Conservation (phyloP, 64 coral and sea anemone genomes). For the Trachythela sp. region DNA sequence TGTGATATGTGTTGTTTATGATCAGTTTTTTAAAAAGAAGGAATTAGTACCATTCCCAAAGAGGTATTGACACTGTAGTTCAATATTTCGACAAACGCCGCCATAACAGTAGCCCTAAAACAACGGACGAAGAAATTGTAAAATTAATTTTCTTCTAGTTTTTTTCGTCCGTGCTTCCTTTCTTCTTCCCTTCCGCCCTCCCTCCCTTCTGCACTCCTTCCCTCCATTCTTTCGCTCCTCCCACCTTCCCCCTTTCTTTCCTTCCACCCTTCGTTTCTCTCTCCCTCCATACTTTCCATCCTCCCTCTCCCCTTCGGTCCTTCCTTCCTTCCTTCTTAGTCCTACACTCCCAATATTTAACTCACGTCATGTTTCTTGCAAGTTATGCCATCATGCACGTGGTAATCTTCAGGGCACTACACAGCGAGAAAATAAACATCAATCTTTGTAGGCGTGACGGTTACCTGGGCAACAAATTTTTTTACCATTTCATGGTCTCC, state of each 20-base stretch:
- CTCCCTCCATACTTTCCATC: background rate
- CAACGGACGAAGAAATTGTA: background rate
- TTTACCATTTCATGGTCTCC: background rate
- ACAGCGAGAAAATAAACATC: background rate
- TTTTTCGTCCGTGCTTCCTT: no score
- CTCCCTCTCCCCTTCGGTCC: no score
- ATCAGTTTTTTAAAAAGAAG: background rate
- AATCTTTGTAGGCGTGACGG: no score
- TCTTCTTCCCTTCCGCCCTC: no score
- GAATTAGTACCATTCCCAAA: conserved; percentile 4
- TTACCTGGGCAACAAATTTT: no score
- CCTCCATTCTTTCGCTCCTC: no score
- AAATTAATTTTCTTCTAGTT: no score
- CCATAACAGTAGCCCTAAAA: conserved; percentile 21
- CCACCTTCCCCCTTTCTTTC: no score
- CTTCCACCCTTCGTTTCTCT: background rate
- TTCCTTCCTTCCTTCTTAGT: no score
- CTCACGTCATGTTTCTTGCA: background rate
- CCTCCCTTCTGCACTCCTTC: no score
- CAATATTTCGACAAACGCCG: background rate
- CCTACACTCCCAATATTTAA: no score
- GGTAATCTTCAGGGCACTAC: conserved; percentile 33
- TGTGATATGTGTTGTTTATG: background rate
- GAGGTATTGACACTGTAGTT: conserved; percentile 20
- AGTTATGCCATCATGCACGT: conserved; percentile 4